Percentiles rank a stretch among this genome's conserved stretches.
Evolutionary conservation across 2,888 invertebrate species (phyloP).

Genomic region (Bhutanitis thaidina): DNA sequence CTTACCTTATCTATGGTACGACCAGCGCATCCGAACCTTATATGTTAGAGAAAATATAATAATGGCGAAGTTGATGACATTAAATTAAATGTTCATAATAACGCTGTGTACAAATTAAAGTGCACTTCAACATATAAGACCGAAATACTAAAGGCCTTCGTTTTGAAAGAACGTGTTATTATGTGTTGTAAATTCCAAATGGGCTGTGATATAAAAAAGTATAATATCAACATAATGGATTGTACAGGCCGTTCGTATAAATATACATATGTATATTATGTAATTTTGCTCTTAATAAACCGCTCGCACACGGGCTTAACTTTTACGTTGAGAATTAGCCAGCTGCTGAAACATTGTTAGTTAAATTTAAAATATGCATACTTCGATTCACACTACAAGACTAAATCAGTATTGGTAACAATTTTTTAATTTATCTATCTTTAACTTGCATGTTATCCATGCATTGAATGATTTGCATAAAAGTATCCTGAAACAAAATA

Average conservation of each 20-base stretch:
- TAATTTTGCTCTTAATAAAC: constrained; percentile 43
- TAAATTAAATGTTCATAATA: constrained; percentile 69
- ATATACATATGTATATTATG: constrained; percentile 50
- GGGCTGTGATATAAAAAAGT: constrained; percentile 88
- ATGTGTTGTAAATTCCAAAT: constrained; percentile 86
- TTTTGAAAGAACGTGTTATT: constrained; percentile 71
- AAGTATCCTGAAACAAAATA: too few species aligned
- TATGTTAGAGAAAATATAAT: constrained; percentile 53
- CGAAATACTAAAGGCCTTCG: constrained; percentile 66
- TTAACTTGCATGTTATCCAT: background rate
- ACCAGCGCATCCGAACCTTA: constrained; percentile 46
- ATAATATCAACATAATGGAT: constrained; percentile 82
- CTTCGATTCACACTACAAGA: background rate
- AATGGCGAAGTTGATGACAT: constrained; percentile 56
- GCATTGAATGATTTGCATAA: too few species aligned
- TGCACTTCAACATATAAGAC: constrained; percentile 74
- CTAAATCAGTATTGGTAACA: background rate
- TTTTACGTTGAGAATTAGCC: background rate
- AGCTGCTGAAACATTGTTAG: too few species aligned
- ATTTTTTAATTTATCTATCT: background rate
- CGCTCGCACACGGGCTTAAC: constrained; percentile 24
- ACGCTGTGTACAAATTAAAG: constrained; percentile 79
- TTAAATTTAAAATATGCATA: background rate
- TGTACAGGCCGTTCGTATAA: constrained; percentile 85
- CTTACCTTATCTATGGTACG: constrained; percentile 37